Evolutionary conservation across 2,888 invertebrate genomes (phyloP).

Genomic region (Mesopsocus fuscifrons): DNA sequence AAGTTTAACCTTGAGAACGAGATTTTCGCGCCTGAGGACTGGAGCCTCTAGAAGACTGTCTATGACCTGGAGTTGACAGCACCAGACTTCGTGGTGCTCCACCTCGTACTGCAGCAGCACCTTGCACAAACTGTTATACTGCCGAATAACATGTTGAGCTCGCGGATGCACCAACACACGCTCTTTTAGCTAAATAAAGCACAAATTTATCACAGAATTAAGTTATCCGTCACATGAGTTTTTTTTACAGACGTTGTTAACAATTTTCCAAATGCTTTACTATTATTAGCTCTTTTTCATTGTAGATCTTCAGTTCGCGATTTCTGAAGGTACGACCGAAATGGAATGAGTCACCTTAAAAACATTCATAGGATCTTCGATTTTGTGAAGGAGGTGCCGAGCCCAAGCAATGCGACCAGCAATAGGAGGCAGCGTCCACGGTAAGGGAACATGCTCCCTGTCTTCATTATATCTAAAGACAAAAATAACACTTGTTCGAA

Average conservation of each 20-base stretch:
- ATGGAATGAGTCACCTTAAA: conserved; percentile 14
- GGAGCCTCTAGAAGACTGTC: conserved; percentile 17
- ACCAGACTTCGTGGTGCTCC: conserved; percentile 67
- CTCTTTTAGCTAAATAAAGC: conserved; percentile 15
- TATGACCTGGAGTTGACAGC: conserved; percentile 51
- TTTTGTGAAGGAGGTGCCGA: conserved; percentile 50
- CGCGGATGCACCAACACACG: conserved; percentile 38
- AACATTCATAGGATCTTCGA: conserved; percentile 55
- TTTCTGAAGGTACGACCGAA: too few species aligned
- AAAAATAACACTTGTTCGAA: too few species aligned
- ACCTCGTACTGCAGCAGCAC: conserved; percentile 69
- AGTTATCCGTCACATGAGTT: too few species aligned
- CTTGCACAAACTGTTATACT: conserved; percentile 58
- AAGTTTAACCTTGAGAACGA: too few species aligned
- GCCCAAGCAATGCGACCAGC: conserved; percentile 71
- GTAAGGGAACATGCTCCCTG: conserved; percentile 49
- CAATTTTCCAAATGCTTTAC: too few species aligned
- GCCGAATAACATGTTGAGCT: conserved; percentile 51
- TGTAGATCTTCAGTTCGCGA: too few species aligned
- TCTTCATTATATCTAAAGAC: conserved; percentile 65
- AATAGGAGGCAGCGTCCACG: conserved; percentile 59
- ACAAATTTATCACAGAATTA: too few species aligned
- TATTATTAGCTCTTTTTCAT: too few species aligned
- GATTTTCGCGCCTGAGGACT: too few species aligned
- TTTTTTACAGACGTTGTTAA: too few species aligned